phyloP scores from a whole-genome alignment of 1,140 invertebrate genomes.

The Chlorops oryzae region DNA sequence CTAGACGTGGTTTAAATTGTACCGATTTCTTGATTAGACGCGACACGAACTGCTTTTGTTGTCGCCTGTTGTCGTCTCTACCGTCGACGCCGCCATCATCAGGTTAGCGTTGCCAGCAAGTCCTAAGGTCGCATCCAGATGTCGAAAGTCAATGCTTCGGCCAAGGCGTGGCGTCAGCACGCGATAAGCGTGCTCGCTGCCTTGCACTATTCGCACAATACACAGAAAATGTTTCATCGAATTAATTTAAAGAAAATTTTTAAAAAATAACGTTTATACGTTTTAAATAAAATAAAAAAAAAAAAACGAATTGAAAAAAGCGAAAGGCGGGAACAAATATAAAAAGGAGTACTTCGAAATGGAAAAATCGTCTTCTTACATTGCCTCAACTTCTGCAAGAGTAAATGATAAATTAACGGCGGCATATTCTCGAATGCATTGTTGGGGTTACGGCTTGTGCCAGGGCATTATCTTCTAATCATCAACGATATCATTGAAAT shows the following conservation, averaged over 20 bases:
- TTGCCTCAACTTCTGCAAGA: constrained; percentile 38
- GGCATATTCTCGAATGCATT: constrained; percentile 42
- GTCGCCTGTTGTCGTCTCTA: not conserved
- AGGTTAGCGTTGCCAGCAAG: constrained; percentile 2
- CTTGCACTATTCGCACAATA: constrained; percentile 36
- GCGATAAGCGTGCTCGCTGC: constrained; percentile 34
- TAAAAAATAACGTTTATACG: no score
- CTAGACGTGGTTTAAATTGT: constrained; percentile 43
- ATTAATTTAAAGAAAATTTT: no score
- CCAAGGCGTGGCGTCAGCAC: constrained; percentile 42
- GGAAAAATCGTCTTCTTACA: no score
- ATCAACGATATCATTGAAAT: constrained; percentile 40
- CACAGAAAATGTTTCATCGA: no score
- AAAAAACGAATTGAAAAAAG: no score
- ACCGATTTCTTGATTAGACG: constrained; percentile 44
- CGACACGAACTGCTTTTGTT: constrained; percentile 30
- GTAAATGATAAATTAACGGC: constrained; percentile 36
- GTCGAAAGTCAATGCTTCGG: constrained; percentile 43
- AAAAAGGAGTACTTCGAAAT: no score
- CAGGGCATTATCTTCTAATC: constrained; percentile 37
- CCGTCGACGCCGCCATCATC: constrained; percentile 17
- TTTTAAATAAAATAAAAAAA: no score
- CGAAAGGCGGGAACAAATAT: no score
- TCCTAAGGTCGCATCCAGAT: constrained; percentile 19
- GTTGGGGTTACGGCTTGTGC: constrained; percentile 23